Conservation (phyloP, 2,888 invertebrate genomes). For the Capitulum mitella region DNA sequence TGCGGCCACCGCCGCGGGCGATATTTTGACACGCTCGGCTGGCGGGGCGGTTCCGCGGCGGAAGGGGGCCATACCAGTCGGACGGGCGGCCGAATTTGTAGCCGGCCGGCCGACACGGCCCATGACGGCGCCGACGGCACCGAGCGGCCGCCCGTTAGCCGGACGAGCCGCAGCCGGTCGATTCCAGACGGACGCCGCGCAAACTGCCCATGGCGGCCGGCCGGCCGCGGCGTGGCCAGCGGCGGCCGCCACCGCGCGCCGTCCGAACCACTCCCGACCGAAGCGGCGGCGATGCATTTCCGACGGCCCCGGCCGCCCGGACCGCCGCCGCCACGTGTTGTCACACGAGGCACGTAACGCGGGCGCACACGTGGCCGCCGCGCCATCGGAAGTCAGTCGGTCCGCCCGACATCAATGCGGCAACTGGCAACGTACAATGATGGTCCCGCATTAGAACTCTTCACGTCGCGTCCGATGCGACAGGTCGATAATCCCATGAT, state of each 20-base stretch:
- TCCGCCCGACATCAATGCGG: too few species aligned
- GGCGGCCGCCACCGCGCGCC: too few species aligned
- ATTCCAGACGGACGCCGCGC: neutral
- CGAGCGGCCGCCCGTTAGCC: neutral
- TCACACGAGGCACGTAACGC: too few species aligned
- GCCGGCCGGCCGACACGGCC: neutral
- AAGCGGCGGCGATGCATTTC: too few species aligned
- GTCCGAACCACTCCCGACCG: too few species aligned
- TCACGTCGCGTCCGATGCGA: neutral
- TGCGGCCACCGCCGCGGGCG: neutral
- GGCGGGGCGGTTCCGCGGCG: conserved; percentile 5
- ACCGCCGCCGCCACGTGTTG: too few species aligned
- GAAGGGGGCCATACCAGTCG: neutral
- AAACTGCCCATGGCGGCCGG: neutral
- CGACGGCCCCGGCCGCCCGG: too few species aligned
- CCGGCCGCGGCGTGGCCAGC: too few species aligned
- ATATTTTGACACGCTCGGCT: conserved; percentile 1
- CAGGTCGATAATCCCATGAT: neutral
- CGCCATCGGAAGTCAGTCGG: too few species aligned
- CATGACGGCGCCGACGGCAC: neutral
- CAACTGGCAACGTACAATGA: neutral
- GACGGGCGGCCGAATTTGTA: neutral
- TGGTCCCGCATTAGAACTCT: neutral
- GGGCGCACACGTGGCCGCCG: too few species aligned
- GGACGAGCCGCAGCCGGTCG: neutral